Conservation (phyloP, 2,113 vertebrate genomes). For the Lophochroa leadbeateri region DNA sequence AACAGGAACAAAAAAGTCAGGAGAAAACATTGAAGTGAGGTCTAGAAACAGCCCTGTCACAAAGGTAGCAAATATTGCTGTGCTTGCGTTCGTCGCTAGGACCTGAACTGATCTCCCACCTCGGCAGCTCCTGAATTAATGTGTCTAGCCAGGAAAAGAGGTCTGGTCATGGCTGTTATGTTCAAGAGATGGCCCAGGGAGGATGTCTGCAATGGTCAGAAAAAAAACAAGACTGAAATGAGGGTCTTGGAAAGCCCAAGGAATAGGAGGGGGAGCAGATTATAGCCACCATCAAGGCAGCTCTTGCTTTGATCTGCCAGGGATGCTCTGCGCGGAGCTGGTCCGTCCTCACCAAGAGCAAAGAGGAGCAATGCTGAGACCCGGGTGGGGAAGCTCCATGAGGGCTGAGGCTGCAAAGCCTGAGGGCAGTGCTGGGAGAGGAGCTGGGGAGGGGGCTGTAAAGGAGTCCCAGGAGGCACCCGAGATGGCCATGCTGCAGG, state of each 20-base stretch:
- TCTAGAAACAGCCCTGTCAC: not conserved
- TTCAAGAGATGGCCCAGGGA: not conserved
- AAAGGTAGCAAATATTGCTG: not conserved
- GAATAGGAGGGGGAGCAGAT: not conserved
- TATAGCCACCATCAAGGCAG: not conserved
- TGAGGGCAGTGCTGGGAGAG: not conserved
- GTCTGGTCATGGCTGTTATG: not conserved
- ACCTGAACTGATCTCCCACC: not conserved
- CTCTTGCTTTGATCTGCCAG: not conserved
- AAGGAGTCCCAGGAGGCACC: not conserved
- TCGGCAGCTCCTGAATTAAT: not conserved
- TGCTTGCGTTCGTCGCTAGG: not conserved
- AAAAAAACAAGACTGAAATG: rapidly evolving
- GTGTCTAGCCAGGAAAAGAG: not conserved
- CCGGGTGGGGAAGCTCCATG: not conserved
- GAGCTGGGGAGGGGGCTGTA: not conserved
- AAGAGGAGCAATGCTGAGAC: not conserved
- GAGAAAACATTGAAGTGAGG: not conserved
- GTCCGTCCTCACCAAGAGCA: not conserved
- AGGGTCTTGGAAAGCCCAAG: not conserved
- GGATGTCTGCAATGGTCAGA: not conserved
- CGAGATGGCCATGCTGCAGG: not conserved
- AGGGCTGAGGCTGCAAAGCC: not conserved
- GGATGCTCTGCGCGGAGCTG: not conserved
- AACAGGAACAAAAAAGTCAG: slow-evolving; percentile 1